A percentile compares a stretch with the other conserved stretches of the same genome.
Conservation (phyloP, 2,113 vertebrate genomes). For the Istiophorus platypterus region DNA sequence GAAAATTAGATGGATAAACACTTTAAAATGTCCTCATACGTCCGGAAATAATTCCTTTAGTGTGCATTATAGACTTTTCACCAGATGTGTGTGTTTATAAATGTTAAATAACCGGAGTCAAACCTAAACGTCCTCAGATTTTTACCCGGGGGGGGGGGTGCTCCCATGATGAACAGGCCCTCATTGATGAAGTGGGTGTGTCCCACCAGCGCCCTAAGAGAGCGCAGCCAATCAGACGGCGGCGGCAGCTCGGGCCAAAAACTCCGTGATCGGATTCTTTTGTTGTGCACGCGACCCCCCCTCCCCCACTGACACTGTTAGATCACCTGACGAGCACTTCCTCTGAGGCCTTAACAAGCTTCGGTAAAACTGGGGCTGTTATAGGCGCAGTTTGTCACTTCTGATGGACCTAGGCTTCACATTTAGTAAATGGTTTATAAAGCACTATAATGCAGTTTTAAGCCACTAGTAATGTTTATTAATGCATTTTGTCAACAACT, state of each 20-base stretch:
- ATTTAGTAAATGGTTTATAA: background rate
- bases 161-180: background rate
- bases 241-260: background rate
- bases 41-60: background rate
- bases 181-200: background rate
- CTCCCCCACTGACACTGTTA: background rate
- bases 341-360: constrained; percentile 30
- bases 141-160: background rate
- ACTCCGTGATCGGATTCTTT: background rate
- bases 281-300: too few relatives aligned
- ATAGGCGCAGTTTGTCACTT: background rate
- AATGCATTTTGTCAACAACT: background rate
- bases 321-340: background rate
- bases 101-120: too few relatives aligned
- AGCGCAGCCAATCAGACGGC: background rate
- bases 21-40: too few relatives aligned
- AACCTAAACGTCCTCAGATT: background rate
- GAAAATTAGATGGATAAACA: too few relatives aligned
- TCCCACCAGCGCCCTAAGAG: background rate
- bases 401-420: background rate
- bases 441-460: constrained; percentile 21
- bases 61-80: background rate
- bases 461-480: constrained; percentile 7
- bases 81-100: background rate
- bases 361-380: background rate